phyloP scores from a whole-genome alignment of 2,888 invertebrate species.

The Netelia fuscicornis region DNA sequence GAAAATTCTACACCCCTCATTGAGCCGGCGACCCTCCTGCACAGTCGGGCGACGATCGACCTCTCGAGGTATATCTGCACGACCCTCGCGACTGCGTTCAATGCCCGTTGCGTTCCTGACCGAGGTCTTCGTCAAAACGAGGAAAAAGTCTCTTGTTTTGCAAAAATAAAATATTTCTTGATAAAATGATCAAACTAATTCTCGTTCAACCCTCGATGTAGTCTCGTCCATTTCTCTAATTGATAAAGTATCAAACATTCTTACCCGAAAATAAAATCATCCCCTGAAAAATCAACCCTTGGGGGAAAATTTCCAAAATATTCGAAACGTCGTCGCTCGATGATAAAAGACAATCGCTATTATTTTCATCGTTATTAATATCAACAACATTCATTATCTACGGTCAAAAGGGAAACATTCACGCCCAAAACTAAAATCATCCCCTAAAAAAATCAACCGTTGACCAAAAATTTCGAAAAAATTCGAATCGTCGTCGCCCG shows the following conservation, averaged over 20 bases:
- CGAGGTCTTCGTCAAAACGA: constrained; percentile 59
- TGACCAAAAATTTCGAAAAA: too few species aligned
- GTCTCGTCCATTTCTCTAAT: too few species aligned
- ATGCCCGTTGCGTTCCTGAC: constrained; percentile 37
- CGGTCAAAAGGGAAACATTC: too few species aligned
- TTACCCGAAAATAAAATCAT: too few species aligned
- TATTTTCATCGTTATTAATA: not conserved
- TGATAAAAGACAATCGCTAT: not conserved
- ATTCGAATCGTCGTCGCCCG: too few species aligned
- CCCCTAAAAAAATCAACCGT: too few species aligned
- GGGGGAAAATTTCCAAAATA: too few species aligned
- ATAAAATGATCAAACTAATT: not conserved
- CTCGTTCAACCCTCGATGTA: not conserved
- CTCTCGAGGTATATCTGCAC: constrained; percentile 60
- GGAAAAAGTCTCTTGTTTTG: constrained; percentile 26
- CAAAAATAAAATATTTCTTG: not conserved
- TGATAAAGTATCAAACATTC: too few species aligned
- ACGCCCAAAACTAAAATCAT: too few species aligned
- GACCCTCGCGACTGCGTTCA: constrained; percentile 53
- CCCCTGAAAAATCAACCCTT: too few species aligned
- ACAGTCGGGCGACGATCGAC: constrained; percentile 70
- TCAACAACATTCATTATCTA: not conserved
- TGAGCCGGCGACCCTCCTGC: constrained; percentile 75
- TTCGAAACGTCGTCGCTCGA: too few species aligned
- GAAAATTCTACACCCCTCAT: constrained; percentile 79